phyloP scores from a whole-genome alignment of 2,797 vertebrate genomes.

The Carduelis carduelis region DNA sequence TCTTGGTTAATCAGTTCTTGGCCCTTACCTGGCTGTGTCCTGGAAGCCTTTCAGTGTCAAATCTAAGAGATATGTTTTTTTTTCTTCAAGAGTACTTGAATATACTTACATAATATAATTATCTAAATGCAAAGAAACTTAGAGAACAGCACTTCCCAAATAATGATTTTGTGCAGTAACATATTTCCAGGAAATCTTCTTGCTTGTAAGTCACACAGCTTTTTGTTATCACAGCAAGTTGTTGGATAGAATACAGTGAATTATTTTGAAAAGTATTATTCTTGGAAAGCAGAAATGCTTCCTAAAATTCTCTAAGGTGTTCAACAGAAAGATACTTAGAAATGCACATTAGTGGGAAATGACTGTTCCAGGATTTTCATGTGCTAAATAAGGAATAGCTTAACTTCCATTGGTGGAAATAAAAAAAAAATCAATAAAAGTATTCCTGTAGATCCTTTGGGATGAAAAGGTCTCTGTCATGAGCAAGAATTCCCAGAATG shows the following conservation, averaged over 20 bases:
- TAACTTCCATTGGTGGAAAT: background rate
- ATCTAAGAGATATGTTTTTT: background rate
- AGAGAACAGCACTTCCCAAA: background rate
- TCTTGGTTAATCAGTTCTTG: background rate
- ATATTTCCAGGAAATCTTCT: slow-evolving; percentile 46
- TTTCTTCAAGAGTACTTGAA: background rate
- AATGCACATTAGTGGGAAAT: slow-evolving; percentile 5
- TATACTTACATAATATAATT: background rate
- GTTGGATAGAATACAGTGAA: slow-evolving; percentile 33
- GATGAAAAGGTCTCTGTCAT: background rate
- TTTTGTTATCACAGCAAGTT: background rate
- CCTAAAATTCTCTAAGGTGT: slow-evolving; percentile 48
- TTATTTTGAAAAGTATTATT: slow-evolving; percentile 44
- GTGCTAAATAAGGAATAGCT: background rate
- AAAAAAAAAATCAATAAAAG: background rate
- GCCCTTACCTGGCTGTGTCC: background rate
- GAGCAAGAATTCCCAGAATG: background rate
- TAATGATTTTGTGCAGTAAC: background rate
- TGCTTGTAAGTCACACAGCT: background rate
- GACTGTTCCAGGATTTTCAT: background rate
- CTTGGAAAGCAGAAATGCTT: slow-evolving; percentile 66
- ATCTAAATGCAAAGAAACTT: background rate
- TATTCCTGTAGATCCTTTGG: background rate
- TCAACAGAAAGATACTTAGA: slow-evolving; percentile 7
- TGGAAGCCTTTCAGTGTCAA: background rate